phyloP scores from a whole-genome alignment of 2,888 invertebrate species.

The Tuta absoluta region DNA sequence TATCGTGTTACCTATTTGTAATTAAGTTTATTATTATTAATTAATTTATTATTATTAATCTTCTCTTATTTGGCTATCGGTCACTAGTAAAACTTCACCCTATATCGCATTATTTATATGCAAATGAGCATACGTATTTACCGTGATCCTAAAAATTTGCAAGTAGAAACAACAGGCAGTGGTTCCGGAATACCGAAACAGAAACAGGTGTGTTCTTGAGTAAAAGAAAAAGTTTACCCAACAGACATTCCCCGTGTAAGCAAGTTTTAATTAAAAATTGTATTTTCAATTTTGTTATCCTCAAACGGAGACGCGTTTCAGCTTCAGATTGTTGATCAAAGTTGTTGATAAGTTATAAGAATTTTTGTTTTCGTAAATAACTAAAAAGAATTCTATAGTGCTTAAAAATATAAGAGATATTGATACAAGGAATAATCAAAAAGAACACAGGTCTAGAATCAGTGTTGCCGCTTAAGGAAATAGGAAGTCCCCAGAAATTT shows the following conservation, averaged over 20 bases:
- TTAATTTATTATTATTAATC: too few relatives aligned
- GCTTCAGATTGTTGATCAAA: background rate
- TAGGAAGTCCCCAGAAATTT: too few relatives aligned
- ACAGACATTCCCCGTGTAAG: background rate
- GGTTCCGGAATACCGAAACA: conserved; percentile 2
- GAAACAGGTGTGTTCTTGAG: background rate
- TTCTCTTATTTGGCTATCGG: background rate
- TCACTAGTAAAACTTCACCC: too few relatives aligned
- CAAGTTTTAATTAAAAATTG: background rate
- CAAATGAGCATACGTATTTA: background rate
- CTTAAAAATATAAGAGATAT: too few relatives aligned
- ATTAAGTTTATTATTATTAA: too few relatives aligned
- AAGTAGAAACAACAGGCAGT: conserved; percentile 5
- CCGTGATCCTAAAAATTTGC: conserved; percentile 3
- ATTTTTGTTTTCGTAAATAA: background rate
- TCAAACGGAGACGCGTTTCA: background rate
- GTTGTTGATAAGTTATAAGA: background rate
- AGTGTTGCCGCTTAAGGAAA: too few relatives aligned
- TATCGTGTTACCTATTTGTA: too few relatives aligned
- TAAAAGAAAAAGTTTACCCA: background rate
- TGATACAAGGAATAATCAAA: too few relatives aligned
- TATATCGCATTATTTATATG: conserved; percentile 10
- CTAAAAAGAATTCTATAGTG: too few relatives aligned
- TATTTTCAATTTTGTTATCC: background rate
- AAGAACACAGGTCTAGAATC: too few relatives aligned